Evolutionary conservation across 2,113 vertebrate species (phyloP).

Genomic region (Ibidorhyncha struthersii): DNA sequence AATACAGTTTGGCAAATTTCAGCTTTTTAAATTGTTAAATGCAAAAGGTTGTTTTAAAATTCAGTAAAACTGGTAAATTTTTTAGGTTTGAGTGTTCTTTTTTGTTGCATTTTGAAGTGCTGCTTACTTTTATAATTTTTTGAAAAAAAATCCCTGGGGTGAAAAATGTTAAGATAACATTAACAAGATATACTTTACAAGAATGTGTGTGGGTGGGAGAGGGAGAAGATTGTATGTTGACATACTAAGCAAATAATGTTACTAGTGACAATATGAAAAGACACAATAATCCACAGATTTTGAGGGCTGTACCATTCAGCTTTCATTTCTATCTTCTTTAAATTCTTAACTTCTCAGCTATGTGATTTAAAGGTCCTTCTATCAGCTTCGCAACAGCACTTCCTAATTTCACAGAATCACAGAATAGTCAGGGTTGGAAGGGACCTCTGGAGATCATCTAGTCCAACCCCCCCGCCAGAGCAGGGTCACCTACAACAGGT

Average conservation of each 20-base stretch:
- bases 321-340: neutral
- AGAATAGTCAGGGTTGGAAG: too few relatives aligned
- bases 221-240: neutral
- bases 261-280: neutral
- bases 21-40: neutral
- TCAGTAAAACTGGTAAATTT: neutral
- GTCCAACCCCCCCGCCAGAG: too few relatives aligned
- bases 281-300: neutral
- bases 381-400: neutral
- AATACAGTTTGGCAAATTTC: neutral
- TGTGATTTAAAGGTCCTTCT: neutral
- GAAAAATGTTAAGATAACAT: constrained; percentile 41
- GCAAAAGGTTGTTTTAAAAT: neutral
- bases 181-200: constrained; percentile 32
- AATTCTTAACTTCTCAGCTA: neutral
- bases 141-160: neutral
- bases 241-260: constrained; percentile 27
- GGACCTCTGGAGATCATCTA: too few relatives aligned
- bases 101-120: neutral
- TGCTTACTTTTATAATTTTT: neutral
- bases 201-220: constrained; percentile 25
- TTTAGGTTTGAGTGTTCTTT: neutral
- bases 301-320: neutral
- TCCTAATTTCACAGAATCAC: too few relatives aligned
- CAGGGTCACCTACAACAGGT: too few relatives aligned